These are phyloP conservation scores for Drosophila austrosaltans DNA, from an alignment of 2,888 invertebrate genomes.

Conservation along the genomic window DNA sequence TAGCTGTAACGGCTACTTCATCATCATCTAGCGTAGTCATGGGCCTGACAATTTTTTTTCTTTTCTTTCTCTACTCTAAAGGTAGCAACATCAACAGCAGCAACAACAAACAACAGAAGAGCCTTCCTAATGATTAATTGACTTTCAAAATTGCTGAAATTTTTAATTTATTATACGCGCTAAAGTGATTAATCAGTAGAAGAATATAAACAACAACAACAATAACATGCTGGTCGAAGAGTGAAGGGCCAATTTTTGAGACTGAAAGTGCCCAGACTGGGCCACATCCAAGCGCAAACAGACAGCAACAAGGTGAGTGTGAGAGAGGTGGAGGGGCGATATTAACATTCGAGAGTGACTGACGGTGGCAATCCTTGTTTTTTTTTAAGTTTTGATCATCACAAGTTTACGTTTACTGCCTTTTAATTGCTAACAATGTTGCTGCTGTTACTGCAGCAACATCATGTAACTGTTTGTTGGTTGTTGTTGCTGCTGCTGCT, in stretches of 20 bases:
- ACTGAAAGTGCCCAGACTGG: conserved; percentile 14
- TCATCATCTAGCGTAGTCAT: conserved; percentile 75
- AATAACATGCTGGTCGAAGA: conserved; percentile 16
- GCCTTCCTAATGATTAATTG: conserved; percentile 83
- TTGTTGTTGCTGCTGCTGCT: not conserved
- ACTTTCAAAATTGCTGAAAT: conserved; percentile 84
- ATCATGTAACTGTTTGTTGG: conserved; percentile 27
- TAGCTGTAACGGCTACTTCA: conserved; percentile 63
- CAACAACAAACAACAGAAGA: conserved; percentile 50
- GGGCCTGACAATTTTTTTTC: conserved; percentile 69
- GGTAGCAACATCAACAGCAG: conserved; percentile 52
- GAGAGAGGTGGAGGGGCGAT: conserved; percentile 1
- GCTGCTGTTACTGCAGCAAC: conserved; percentile 22
- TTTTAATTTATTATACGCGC: conserved; percentile 83
- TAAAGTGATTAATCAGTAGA: conserved; percentile 82
- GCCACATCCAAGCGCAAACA: not conserved
- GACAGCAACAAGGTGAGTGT: not conserved
- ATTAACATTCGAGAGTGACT: conserved; percentile 42
- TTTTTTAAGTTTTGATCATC: conserved; percentile 48
- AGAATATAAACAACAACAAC: conserved; percentile 33
- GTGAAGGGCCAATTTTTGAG: conserved; percentile 36
- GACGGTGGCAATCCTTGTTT: conserved; percentile 56
- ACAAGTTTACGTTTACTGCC: conserved; percentile 49
- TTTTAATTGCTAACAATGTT: conserved; percentile 65
- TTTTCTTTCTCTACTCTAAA: conserved; percentile 27